These are phyloP conservation scores for Zaprionus inermis DNA, from an alignment of 1,140 invertebrate species.

Conservation along the genomic window DNA sequence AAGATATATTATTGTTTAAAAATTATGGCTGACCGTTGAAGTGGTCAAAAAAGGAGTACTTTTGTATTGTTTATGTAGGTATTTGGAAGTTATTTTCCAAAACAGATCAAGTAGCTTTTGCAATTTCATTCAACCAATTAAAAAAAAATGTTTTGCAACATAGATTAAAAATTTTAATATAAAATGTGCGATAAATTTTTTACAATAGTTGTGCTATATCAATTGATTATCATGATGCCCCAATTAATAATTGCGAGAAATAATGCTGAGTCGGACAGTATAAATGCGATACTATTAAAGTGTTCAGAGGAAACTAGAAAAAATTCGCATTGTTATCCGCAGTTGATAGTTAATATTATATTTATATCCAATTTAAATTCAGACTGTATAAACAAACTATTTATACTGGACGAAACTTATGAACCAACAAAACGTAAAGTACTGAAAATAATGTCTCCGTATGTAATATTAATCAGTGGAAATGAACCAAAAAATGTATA, in stretches of 20 bases:
- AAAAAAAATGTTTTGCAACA: background rate
- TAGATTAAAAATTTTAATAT: background rate
- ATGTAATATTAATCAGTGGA: slow-evolving; percentile 46
- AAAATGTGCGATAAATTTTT: slow-evolving; percentile 6
- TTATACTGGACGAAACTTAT: slow-evolving; percentile 52
- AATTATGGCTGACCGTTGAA: background rate
- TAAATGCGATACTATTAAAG: slow-evolving; percentile 54
- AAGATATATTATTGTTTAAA: no score
- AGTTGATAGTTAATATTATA: slow-evolving; percentile 56
- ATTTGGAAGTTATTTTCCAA: no score
- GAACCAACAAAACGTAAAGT: slow-evolving; percentile 42
- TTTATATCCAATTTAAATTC: slow-evolving; percentile 49
- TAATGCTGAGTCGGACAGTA: slow-evolving; percentile 3
- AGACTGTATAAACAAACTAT: slow-evolving; percentile 38
- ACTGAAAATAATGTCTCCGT: slow-evolving; percentile 55
- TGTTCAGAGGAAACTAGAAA: slow-evolving; percentile 20
- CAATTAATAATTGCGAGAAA: slow-evolving; percentile 6
- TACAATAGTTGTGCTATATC: slow-evolving; percentile 6
- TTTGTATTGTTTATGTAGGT: no score
- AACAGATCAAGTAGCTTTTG: background rate
- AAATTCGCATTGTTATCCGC: slow-evolving; percentile 46
- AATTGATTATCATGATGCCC: background rate
- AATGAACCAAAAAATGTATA: slow-evolving; percentile 49
- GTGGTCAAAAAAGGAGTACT: no score
- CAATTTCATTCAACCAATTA: background rate